These are phyloP conservation scores for Drosophila teissieri DNA, from an alignment of 1,140 invertebrate genomes.

Conservation along the genomic window DNA sequence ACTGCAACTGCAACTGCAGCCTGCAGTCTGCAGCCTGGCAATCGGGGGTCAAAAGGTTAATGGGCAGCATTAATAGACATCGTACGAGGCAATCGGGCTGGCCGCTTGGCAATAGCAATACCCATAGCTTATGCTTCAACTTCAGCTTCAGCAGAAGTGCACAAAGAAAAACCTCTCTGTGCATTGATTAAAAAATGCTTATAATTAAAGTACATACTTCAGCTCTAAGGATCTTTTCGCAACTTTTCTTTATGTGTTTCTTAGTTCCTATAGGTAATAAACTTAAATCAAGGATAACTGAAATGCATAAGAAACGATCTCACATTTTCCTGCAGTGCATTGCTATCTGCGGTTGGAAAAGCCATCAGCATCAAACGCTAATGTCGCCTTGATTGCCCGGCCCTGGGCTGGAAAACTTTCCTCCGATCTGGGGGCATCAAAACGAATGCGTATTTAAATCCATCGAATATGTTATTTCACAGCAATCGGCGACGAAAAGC, in stretches of 20 bases:
- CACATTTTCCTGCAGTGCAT: conserved; percentile 1
- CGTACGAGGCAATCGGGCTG: conserved; percentile 63
- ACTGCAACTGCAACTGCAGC: conserved; percentile 22
- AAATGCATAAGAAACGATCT: not conserved
- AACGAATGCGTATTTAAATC: conserved; percentile 70
- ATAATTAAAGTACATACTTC: too few relatives aligned
- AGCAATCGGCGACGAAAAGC: conserved; percentile 35
- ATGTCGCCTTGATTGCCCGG: conserved; percentile 77
- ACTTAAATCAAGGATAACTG: not conserved
- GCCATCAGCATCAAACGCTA: conserved; percentile 33
- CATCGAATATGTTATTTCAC: conserved; percentile 57
- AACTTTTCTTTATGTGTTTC: too few relatives aligned
- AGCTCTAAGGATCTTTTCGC: not conserved
- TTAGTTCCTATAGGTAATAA: too few relatives aligned
- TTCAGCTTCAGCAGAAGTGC: conserved; percentile 7
- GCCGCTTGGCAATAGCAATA: conserved; percentile 35
- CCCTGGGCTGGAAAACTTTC: conserved; percentile 57
- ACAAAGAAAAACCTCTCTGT: not conserved
- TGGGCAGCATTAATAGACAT: conserved; percentile 78
- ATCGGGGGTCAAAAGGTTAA: conserved; percentile 73
- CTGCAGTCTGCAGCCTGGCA: conserved; percentile 33
- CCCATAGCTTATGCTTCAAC: conserved; percentile 13
- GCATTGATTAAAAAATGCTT: too few relatives aligned
- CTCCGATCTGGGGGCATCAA: conserved; percentile 38
- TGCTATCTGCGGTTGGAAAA: conserved; percentile 14